These are phyloP conservation scores for Phoenicopterus ruber DNA, from an alignment of 2,113 vertebrate species.

Conservation along the genomic window DNA sequence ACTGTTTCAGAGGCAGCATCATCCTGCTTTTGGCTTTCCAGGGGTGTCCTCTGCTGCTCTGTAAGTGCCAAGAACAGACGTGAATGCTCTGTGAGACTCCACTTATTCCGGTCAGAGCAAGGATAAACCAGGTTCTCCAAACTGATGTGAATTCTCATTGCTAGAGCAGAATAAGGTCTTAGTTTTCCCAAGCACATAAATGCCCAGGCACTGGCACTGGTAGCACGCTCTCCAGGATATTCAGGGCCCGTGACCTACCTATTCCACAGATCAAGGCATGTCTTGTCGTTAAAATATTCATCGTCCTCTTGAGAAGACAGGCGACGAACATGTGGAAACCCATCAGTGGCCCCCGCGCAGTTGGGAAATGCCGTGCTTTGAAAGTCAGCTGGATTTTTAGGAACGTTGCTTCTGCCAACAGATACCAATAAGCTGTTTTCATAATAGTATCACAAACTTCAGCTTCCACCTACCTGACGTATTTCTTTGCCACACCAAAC, in stretches of 20 bases:
- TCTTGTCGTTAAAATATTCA: background rate
- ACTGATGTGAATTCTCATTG: background rate
- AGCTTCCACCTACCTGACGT: background rate
- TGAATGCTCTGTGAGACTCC: background rate
- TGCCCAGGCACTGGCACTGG: background rate
- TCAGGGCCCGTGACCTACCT: background rate
- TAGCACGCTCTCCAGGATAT: background rate
- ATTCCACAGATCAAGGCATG: background rate
- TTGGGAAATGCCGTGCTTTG: background rate
- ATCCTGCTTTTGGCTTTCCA: background rate
- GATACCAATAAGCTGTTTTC: background rate
- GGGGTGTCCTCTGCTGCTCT: background rate
- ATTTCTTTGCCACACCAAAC: background rate
- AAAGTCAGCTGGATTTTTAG: background rate
- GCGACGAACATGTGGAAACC: background rate
- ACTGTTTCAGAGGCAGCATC: background rate
- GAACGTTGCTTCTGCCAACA: background rate
- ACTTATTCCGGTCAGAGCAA: background rate
- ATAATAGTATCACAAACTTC: background rate
- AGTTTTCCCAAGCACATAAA: background rate
- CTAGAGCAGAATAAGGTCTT: background rate
- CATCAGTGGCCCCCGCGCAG: fast-evolving
- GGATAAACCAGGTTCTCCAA: background rate
- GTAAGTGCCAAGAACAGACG: background rate
- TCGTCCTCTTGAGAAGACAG: background rate